Evolutionary conservation across 2,888 invertebrate genomes (phyloP), one percentile per base, ranked within the genome.

Genomic region (Bugula neritina): DNA sequence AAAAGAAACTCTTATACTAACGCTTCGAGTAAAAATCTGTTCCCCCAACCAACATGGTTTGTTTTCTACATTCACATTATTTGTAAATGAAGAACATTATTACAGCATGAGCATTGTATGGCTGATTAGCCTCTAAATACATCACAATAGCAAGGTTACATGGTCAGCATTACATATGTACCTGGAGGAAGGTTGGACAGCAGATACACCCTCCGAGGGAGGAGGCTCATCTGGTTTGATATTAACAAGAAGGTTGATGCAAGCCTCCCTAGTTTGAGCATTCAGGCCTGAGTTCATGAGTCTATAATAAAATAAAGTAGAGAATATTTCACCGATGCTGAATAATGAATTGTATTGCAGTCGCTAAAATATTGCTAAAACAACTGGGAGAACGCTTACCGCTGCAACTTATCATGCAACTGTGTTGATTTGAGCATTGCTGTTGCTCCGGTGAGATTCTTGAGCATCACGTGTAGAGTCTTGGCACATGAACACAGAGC

Each of bases 171-270:
- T n/a, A n/a, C 43, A 43, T 10, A 43, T 17, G 10, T 17, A 43
- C 43, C 43, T 43, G 43, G 43, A 43, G 43, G 43, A 10, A 10
- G 17, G 10, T 10, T 5, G 10, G 5, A 43, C 43, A 43, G 5
- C 43, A 10, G 43, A 17, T 43, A 17, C 17, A 43, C 5, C 5
- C 43, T 43, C 43, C 17, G 43, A 43, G 10, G 31, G 5, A 63
- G 34, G 5, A 63, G 63, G 31, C 2, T 3, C 13, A 27, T 63
- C 63, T 29, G 63, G 63, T 63, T 27, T 25, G 31, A 63, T 31
- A 10, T 63, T 63, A 17, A 63, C 31, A 25, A 63, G 63, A 10
- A 63, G 13, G n/a, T 63, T 63, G 31, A 63, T 63, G n/a, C 63
- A 63, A 10, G n/a, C 31, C 31, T 63, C 63, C 31, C 63, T 25